These are phyloP conservation scores for Aurelia aurita DNA, from an alignment of 30 jellyfish, hydroid and myxozoan genomes.

Conservation along the genomic window DNA sequence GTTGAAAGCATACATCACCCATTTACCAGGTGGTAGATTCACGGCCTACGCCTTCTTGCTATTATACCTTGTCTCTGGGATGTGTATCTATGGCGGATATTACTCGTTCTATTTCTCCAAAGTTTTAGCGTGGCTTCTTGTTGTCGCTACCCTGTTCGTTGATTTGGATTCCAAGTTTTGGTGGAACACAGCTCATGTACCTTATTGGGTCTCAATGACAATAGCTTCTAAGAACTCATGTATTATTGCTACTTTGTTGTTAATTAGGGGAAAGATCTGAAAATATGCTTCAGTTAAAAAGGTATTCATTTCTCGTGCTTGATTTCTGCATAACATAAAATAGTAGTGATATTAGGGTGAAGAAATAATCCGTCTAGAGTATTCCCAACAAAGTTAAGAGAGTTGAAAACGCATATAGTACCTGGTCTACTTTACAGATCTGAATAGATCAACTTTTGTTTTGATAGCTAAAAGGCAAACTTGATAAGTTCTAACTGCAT, in stretches of 20 bases:
- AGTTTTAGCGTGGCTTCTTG: slow-evolving; percentile 71
- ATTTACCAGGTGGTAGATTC: slow-evolving; percentile 82
- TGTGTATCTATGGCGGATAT: slow-evolving; percentile 86
- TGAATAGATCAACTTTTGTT: no score
- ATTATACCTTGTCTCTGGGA: slow-evolving; percentile 60
- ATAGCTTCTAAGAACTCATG: slow-evolving; percentile 66
- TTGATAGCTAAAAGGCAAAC: no score
- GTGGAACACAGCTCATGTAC: slow-evolving; percentile 60
- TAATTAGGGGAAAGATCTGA: slow-evolving; percentile 49
- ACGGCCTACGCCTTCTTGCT: slow-evolving; percentile 49
- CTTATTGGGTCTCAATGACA: slow-evolving; percentile 64
- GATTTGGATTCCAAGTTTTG: slow-evolving; percentile 65
- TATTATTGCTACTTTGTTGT: slow-evolving; percentile 38
- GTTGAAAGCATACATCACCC: slow-evolving; percentile 44
- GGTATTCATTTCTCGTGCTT: no score
- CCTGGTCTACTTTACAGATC: no score
- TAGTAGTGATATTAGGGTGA: no score
- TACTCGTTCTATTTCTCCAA: slow-evolving; percentile 64
- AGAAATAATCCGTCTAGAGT: no score
- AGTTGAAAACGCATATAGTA: no score
- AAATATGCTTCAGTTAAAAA: background rate
- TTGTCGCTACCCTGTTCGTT: slow-evolving; percentile 65
- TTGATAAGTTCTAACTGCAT: no score
- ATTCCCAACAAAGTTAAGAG: no score
- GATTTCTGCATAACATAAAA: no score